Conservation (phyloP, 2,113 vertebrate species). For the Bubo blakistoni region DNA sequence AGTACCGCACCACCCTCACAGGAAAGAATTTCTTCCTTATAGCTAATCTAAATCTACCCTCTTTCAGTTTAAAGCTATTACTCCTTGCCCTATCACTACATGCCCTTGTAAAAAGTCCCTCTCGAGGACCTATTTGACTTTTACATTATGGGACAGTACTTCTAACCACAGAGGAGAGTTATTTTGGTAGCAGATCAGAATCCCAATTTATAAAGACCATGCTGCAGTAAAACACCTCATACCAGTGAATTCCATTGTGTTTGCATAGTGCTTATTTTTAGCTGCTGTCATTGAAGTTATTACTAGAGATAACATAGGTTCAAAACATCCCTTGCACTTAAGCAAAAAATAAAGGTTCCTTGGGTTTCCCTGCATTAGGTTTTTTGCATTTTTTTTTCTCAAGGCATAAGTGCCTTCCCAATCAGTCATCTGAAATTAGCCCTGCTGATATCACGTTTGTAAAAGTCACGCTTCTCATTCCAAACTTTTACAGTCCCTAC, state of each 20-base stretch:
- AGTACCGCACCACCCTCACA: background rate
- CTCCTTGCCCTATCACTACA: background rate
- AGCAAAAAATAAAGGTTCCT: background rate
- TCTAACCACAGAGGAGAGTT: background rate
- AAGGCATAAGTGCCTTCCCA: background rate
- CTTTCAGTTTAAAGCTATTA: background rate
- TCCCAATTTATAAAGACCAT: background rate
- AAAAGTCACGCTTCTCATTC: background rate
- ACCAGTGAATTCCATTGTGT: background rate
- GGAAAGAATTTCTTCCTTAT: background rate
- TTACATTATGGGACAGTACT: background rate
- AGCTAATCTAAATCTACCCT: background rate
- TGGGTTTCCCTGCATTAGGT: background rate
- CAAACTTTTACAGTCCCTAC: background rate
- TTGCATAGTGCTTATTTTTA: slow-evolving; percentile 10
- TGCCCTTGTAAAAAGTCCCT: background rate
- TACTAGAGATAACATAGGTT: background rate
- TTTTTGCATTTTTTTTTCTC: background rate
- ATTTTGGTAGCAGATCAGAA: slow-evolving; percentile 3
- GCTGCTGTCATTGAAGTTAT: background rate
- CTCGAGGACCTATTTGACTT: background rate
- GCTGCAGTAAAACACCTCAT: background rate
- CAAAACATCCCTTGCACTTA: background rate
- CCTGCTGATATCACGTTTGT: background rate
- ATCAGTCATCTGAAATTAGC: background rate